These are phyloP conservation scores for Scolanthus callimorphus DNA, from an alignment of 92 coral and sea anemone genomes.

Conservation along the genomic window DNA sequence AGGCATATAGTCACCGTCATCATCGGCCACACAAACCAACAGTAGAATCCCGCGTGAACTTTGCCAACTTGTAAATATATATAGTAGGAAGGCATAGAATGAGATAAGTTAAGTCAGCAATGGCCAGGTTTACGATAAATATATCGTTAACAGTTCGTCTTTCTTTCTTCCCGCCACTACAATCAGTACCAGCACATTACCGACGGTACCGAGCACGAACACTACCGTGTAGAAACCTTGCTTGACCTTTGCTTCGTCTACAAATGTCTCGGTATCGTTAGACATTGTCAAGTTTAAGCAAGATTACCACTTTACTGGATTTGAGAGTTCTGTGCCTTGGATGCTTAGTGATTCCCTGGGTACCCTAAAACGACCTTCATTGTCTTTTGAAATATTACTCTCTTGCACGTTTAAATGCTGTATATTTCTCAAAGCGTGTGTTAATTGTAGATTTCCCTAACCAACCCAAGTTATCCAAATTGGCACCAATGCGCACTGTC, in stretches of 20 bases:
- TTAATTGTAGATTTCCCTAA: no score
- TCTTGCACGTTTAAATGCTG: no score
- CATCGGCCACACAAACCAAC: constrained; percentile 93
- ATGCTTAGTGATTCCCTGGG: no score
- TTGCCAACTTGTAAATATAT: constrained; percentile 56
- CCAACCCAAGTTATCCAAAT: no score
- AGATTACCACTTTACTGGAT: no score
- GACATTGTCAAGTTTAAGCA: no score
- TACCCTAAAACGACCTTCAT: no score
- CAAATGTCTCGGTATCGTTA: no score
- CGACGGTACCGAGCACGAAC: constrained; percentile 76
- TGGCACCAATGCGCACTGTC: no score
- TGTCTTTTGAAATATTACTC: no score
- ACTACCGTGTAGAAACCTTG: constrained; percentile 73
- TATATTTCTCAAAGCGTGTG: no score
- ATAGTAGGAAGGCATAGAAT: constrained; percentile 80
- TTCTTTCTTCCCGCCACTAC: constrained; percentile 79
- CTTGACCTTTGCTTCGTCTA: constrained; percentile 52
- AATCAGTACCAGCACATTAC: constrained; percentile 73
- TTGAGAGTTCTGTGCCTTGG: no score
- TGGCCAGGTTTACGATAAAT: constrained; percentile 88
- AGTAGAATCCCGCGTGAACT: constrained; percentile 74
- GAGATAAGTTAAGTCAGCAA: constrained; percentile 79
- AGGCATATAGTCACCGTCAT: constrained; percentile 84
- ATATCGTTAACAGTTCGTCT: constrained; percentile 87